Conservation (phyloP, 92 coral and sea anemone genomes). For the Zoanthus gigantus region DNA sequence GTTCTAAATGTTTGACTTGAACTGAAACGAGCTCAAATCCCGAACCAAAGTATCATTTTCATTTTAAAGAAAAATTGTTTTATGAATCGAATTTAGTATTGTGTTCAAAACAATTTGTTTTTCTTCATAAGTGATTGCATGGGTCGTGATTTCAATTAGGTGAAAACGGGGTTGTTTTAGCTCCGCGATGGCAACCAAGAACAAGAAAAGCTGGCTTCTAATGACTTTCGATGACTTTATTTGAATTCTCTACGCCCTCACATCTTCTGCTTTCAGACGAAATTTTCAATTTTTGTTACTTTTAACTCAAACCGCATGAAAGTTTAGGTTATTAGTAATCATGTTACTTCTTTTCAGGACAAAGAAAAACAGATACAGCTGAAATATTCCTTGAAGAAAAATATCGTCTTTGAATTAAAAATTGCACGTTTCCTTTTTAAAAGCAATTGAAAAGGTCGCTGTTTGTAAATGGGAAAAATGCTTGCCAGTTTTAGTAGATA, state of each 20-base stretch:
- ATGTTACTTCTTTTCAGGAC: constrained; percentile 22
- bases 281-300: not conserved
- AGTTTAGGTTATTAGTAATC: not conserved
- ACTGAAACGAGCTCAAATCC: not conserved
- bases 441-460: not conserved
- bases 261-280: not conserved
- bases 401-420: not conserved
- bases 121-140: not conserved
- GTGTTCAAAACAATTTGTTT: not conserved
- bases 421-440: not conserved
- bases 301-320: not conserved
- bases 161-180: not conserved
- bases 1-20: not conserved
- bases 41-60: not conserved
- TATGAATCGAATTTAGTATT: not conserved
- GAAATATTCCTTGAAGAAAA: constrained; percentile 16
- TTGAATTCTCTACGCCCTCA: not conserved
- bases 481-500: not conserved
- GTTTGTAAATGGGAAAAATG: not conserved
- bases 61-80: not conserved
- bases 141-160: not conserved
- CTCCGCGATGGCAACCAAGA: not conserved
- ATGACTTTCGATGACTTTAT: constrained; percentile 42
- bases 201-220: not conserved
- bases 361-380: not conserved